Percentiles rank a stretch among this genome's conserved stretches.
These are phyloP conservation scores for Meandrina meandrites DNA, from an alignment of 92 coral and sea anemone genomes.

Conservation along the genomic window DNA sequence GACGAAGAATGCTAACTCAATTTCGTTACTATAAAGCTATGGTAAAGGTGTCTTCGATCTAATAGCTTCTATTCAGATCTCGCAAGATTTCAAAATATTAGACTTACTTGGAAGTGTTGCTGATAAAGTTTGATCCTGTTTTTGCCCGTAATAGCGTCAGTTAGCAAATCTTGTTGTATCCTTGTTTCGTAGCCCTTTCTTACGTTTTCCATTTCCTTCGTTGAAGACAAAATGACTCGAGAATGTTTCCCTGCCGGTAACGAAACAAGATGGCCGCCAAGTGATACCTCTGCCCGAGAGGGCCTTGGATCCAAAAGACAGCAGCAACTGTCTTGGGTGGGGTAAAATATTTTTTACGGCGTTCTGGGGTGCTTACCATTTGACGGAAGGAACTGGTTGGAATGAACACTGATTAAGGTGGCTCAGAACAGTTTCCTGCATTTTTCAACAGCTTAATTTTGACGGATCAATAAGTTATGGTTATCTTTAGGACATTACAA, in stretches of 20 bases:
- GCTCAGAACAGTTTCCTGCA: no score
- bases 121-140: constrained; percentile 27
- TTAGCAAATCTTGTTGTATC: constrained; percentile 33
- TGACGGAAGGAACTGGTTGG: no score
- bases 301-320: background rate
- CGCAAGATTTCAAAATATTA: no score
- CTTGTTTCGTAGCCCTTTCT: constrained; percentile 25
- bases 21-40: background rate
- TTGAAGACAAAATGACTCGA: background rate
- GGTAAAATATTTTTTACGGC: no score
- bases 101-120: constrained; percentile 35
- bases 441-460: no score
- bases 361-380: no score
- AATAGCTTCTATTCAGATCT: no score
- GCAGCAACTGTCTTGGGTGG: background rate
- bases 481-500: no score
- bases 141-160: constrained; percentile 21
- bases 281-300: constrained; percentile 2
- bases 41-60: background rate
- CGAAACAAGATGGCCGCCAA: constrained; percentile 26
- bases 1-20: background rate
- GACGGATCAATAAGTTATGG: no score
- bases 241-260: background rate
- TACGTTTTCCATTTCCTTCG: constrained; percentile 12
- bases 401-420: no score